Evolutionary conservation across 2,797 vertebrate species (phyloP).

Genomic region (Malacoraja senta): DNA sequence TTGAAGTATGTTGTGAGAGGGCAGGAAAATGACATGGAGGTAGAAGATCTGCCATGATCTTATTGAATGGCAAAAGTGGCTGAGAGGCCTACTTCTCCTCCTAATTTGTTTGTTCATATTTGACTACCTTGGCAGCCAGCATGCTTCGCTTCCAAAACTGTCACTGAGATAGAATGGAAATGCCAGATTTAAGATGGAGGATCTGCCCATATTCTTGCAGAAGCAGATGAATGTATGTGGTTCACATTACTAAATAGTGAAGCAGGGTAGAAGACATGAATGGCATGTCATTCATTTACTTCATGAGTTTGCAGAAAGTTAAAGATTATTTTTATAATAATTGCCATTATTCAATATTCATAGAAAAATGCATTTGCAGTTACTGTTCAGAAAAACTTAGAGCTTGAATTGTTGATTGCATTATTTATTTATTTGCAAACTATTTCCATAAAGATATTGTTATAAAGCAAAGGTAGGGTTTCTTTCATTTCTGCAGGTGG

Average conservation of each 20-base stretch:
- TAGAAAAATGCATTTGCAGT: background rate
- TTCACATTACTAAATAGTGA: background rate
- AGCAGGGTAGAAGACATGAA: background rate
- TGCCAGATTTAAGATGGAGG: too few relatives aligned
- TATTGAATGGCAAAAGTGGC: too few relatives aligned
- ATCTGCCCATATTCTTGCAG: background rate
- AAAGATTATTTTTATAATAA: background rate
- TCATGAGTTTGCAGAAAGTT: background rate
- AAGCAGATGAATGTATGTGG: background rate
- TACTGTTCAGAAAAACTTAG: background rate
- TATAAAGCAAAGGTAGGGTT: background rate
- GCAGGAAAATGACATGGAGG: background rate
- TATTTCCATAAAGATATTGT: background rate
- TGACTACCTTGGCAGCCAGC: too few relatives aligned
- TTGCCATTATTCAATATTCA: background rate
- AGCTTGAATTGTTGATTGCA: background rate
- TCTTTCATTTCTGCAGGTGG: conserved; percentile 55
- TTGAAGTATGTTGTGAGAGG: background rate
- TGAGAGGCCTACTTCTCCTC: too few relatives aligned
- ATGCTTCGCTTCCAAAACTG: too few relatives aligned
- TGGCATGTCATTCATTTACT: background rate
- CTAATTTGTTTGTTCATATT: too few relatives aligned
- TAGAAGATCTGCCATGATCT: too few relatives aligned
- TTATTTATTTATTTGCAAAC: background rate
- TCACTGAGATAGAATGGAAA: too few relatives aligned